Evolutionary conservation across 2,113 vertebrate genomes (phyloP), one percentile per base, ranked within the genome.

Genomic region (Trogon surrucura): DNA sequence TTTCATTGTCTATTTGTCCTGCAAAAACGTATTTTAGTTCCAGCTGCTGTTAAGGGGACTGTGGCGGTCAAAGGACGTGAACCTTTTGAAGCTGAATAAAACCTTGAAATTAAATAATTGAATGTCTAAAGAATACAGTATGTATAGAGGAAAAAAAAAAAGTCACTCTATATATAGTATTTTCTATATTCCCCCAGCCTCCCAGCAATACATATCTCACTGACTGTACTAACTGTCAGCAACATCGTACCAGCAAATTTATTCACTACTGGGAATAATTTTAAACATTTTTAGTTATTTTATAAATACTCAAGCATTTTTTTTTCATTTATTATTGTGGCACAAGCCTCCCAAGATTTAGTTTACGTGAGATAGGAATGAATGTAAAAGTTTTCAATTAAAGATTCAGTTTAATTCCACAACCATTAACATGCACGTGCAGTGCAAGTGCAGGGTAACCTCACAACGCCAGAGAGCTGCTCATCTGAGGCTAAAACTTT

Each of bases 1-100:
- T 89, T 95, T 91, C 94, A 64, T 85, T 30, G 27, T 56, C 89
- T 67, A 79, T 93, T 87, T 94, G 70, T 94, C 87, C 89, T 86
- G 92, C 54, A 88, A 90, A 97, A 92, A 32, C 8, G 80, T 6
- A 83, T 54, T 41, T 93, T 65, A 78, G 67, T 86, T 86, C 88
- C 72, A 78, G 36, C 85, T 80, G 75, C 21, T 77, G 27, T 77
- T 80, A 74, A 94, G 66, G 66, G 32, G n/a, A 92, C n/a, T 34
- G 10, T 11, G 51, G 1, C 81, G 74, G 92, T 94, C 85, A 91
- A 82, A 94, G 85, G 80, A 89, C 73, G 0, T 62, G 61, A 94
- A 91, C 38, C 38, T 82, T 89, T n/a, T 90, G 54, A 94, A 89
- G 74, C 11, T 50, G 70, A 82, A 80, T 90, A 83, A 80, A 88